These are phyloP conservation scores for Zootermopsis nevadensis DNA, from an alignment of 2,888 invertebrate species.

Conservation along the genomic window DNA sequence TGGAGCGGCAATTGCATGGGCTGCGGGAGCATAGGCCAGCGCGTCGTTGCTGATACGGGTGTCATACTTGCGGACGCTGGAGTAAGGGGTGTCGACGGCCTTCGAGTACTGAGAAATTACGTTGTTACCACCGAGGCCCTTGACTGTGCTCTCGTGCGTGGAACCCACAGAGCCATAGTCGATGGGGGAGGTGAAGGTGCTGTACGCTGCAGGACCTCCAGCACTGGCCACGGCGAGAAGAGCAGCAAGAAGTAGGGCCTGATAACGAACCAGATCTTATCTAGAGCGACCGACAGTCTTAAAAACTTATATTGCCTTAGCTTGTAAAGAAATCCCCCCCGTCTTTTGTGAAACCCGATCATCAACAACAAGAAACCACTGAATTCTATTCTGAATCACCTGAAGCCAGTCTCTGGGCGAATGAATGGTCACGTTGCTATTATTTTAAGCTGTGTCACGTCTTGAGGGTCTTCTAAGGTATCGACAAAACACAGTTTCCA, in stretches of 20 bases:
- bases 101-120: slow-evolving; percentile 52
- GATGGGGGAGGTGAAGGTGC: slow-evolving; percentile 50
- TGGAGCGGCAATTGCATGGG: slow-evolving; percentile 15
- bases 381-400: too few relatives aligned
- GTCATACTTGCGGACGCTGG: slow-evolving; percentile 52
- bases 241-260: slow-evolving; percentile 43
- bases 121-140: slow-evolving; percentile 50
- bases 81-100: slow-evolving; percentile 52
- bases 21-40: slow-evolving; percentile 42
- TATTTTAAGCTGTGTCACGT: too few relatives aligned
- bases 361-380: too few relatives aligned
- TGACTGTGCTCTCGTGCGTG: slow-evolving; percentile 52
- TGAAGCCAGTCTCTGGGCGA: too few relatives aligned
- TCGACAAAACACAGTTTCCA: too few relatives aligned
- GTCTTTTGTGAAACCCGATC: too few relatives aligned
- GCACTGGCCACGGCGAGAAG: slow-evolving; percentile 50
- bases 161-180: slow-evolving; percentile 50
- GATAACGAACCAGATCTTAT: background rate
- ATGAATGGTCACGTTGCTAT: too few relatives aligned
- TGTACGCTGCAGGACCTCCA: slow-evolving; percentile 52
- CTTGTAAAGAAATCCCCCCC: too few relatives aligned
- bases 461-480: too few relatives aligned
- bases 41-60: slow-evolving; percentile 51
- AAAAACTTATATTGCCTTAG: too few relatives aligned
- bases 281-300: too few relatives aligned